These are phyloP conservation scores for Tetramorium simillimum DNA, from an alignment of 1,140 invertebrate species.

Conservation along the genomic window DNA sequence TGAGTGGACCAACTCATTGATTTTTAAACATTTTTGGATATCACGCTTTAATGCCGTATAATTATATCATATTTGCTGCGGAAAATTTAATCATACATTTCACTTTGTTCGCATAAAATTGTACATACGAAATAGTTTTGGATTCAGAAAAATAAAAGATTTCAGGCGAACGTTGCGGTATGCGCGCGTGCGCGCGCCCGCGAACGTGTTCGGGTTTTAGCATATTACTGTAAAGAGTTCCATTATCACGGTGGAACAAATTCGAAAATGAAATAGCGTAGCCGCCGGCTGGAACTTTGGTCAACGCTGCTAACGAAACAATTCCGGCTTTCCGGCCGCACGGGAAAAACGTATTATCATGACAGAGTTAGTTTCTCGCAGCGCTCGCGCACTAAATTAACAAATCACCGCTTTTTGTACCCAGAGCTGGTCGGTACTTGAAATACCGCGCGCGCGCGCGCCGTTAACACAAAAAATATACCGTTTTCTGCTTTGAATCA, in stretches of 20 bases:
- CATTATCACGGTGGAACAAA: conserved; percentile 57
- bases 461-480: neutral
- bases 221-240: conserved; percentile 60
- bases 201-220: neutral
- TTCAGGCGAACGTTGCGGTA: neutral
- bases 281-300: conserved; percentile 54
- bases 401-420: conserved; percentile 46
- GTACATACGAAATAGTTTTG: neutral
- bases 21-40: neutral
- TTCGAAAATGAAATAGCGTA: conserved; percentile 60
- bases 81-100: conserved; percentile 2
- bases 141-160: conserved; percentile 15
- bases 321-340: conserved; percentile 46
- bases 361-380: conserved; percentile 46
- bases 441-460: neutral
- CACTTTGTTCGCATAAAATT: conserved; percentile 19
- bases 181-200: neutral
- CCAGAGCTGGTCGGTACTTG: neutral
- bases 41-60: neutral
- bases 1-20: neutral
- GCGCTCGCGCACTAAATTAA: conserved; percentile 46
- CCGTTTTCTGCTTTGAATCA: neutral
- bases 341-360: conserved; percentile 52
- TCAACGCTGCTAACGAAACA: conserved; percentile 45
- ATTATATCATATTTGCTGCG: neutral